phyloP scores from a whole-genome alignment of 1,140 invertebrate species.

The Mesaphorura yosii region DNA sequence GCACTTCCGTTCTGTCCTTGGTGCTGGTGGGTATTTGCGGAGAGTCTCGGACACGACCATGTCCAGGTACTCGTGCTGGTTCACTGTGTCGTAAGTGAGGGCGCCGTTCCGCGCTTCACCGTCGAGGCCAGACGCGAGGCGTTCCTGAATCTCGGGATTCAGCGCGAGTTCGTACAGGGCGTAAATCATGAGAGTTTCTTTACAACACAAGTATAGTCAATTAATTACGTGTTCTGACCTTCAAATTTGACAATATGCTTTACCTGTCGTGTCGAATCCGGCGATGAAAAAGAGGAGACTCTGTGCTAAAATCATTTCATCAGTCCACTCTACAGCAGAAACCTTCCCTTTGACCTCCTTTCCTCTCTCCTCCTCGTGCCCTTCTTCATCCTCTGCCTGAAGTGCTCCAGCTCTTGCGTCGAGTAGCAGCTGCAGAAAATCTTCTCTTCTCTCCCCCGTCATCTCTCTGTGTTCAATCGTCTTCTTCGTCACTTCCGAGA shows the following conservation, averaged over 20 bases:
- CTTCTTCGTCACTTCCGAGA: conserved; percentile 35
- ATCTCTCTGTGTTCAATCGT: conserved; percentile 30
- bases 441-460: conserved; percentile 6
- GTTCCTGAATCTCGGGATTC: conserved; percentile 40
- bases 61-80: conserved; percentile 37
- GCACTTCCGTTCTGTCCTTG: conserved; percentile 2
- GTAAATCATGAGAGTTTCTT: conserved; percentile 38
- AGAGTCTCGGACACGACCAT: conserved; percentile 25
- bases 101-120: conserved; percentile 31
- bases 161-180: conserved; percentile 42
- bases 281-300: conserved; percentile 54
- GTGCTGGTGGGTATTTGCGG: conserved; percentile 15
- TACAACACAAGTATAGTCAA: too few relatives aligned
- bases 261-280: conserved; percentile 61
- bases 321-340: conserved; percentile 4
- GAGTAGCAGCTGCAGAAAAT: conserved; percentile 37
- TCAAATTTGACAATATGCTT: conserved; percentile 35
- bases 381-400: conserved; percentile 39
- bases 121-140: conserved; percentile 40
- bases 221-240: conserved; percentile 37
- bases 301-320: conserved; percentile 43
- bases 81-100: conserved; percentile 35
- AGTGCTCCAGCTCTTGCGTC: conserved; percentile 34
- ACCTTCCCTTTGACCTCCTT: conserved; percentile 27
- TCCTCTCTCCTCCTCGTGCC: conserved; percentile 17